phyloP scores from a whole-genome alignment of 1,140 invertebrate genomes.

The Neuroterus valhalla region DNA sequence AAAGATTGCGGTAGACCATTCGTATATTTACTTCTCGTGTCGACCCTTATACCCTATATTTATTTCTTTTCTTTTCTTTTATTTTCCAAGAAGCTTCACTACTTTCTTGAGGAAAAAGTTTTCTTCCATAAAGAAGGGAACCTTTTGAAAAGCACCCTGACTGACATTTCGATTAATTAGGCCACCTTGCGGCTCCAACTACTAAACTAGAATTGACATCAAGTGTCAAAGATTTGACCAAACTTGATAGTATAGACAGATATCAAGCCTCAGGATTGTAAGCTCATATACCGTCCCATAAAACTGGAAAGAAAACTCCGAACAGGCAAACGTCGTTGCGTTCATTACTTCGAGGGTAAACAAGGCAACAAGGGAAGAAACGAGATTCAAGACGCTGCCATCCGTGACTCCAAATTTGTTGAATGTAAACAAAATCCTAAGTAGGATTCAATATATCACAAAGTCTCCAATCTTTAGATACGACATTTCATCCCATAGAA shows the following conservation, averaged over 20 bases:
- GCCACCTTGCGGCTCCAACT: no score
- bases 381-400: constrained; percentile 32
- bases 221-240: no score
- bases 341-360: constrained; percentile 37
- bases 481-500: not conserved
- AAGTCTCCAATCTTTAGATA: not conserved
- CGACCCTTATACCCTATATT: no score
- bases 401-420: constrained; percentile 4
- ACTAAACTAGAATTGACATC: no score
- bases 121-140: no score
- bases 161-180: no score
- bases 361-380: constrained; percentile 18
- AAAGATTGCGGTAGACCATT: no score
- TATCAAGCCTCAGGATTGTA: not conserved
- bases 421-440: constrained; percentile 10
- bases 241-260: no score
- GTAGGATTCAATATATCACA: not conserved
- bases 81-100: not conserved
- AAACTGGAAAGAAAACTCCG: constrained; percentile 24
- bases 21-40: no score
- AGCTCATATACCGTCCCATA: constrained; percentile 20
- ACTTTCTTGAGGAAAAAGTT: not conserved
- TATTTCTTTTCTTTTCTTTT: no score
- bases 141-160: no score
- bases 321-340: constrained; percentile 34